Base-by-base conservation (phyloP, 2,797 vertebrate genomes). In the Loris lydekkerianus region DNA sequence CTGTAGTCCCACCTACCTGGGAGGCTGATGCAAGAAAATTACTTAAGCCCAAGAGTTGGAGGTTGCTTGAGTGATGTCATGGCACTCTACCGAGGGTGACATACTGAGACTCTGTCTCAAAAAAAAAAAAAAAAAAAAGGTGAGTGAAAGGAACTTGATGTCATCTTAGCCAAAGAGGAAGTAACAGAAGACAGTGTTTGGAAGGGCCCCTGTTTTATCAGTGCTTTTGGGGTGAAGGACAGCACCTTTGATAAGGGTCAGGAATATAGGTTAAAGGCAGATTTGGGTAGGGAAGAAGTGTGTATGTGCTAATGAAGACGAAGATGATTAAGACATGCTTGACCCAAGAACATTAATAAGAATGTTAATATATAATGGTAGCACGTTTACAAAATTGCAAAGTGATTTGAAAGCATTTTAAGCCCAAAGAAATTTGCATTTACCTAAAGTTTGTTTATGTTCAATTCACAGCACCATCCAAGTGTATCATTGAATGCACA, bases 401-500 rank as follows among this genome's bases (percentile, higher is more conserved):
- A 92, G 89, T n/a, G 67, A 70, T 15, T 1, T 89, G 58, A 88
- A 95, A 94, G 29, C 25, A 46, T 25, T 70, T 94, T 56, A 92
- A 93, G 46, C 7, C 56, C 77, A 89, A 2, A 70, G 25, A 81
- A 82, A 81, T 78, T 31, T 89, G 25, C n/a, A 89, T 86, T 93
- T 88, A 88, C 61, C 37, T 86, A 86, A 83, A 95, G 72, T 21
- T 14, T 83, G 25, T 60, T 76, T 86, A 61, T 60, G n/a, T 84
- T 86, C 94, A 86, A 43, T 31, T 89, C 31, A 61, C 13, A 69
- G 69, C 37, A 65, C 67, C 21, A 29, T 6, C 56, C 76, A 78
- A 70, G 31, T 70, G 29, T 7, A 78, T 75, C 86, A 63, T 3
- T 0, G 2, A 80, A 76, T 37, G 29, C 37, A 77, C 78, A 49